Conservation (phyloP, 2,888 invertebrate species). For the Pseudococcus longispinus region DNA sequence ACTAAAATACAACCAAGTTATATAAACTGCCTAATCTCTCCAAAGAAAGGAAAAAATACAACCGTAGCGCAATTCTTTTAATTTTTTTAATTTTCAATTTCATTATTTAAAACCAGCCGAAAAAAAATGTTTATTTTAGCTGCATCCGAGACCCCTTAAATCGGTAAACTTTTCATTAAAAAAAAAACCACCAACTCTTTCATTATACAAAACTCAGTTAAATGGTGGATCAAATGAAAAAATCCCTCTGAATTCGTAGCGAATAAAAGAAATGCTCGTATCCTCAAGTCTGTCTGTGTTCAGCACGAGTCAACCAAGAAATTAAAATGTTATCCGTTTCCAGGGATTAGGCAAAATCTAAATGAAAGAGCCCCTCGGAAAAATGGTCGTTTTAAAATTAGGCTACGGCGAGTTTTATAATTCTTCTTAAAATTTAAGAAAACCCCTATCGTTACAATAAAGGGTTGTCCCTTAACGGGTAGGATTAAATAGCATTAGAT, state of each 20-base stretch:
- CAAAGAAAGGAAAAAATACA: neutral
- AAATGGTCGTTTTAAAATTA: conserved; percentile 50
- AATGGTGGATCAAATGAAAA: conserved; percentile 50
- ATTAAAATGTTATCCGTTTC: conserved; percentile 57
- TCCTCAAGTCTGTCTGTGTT: neutral
- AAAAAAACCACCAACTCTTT: neutral
- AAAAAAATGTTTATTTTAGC: neutral
- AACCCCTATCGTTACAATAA: conserved; percentile 46
- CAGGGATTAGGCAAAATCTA: conserved; percentile 54
- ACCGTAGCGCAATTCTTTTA: neutral
- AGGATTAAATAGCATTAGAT: conserved; percentile 53
- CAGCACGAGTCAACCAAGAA: conserved; percentile 53
- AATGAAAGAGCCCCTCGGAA: conserved; percentile 52
- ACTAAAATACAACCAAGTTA: neutral
- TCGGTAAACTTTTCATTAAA: conserved; percentile 7
- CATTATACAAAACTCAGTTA: conserved; percentile 47
- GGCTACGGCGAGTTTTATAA: conserved; percentile 55
- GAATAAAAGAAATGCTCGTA: conserved; percentile 39
- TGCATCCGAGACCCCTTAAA: neutral
- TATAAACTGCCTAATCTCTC: neutral
- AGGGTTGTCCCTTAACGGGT: conserved; percentile 44
- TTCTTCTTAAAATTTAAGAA: conserved; percentile 56
- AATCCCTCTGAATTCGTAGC: conserved; percentile 19
- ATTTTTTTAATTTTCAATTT: neutral
- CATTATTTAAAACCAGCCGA: neutral